Evolutionary conservation across 2,797 vertebrate genomes (phyloP), one percentile per base, ranked within the genome.

Genomic region (Trichosurus vulpecula): DNA sequence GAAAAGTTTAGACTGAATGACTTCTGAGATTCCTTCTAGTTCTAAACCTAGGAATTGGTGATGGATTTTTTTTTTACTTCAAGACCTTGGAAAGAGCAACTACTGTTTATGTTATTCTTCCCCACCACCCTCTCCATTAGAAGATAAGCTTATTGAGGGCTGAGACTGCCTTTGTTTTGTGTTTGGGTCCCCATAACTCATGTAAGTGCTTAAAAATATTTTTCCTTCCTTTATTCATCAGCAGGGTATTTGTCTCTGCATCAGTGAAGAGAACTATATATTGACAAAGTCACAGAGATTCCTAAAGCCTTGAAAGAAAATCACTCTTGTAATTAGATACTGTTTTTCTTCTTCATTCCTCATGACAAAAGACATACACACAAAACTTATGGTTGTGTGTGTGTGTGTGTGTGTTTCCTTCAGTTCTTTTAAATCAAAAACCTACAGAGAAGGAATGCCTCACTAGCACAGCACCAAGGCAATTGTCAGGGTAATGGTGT

Each of bases 401-500:
- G 19, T 41, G n/a, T 22, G 13, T 41, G 16, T 41, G n/a, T 14
- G 30, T 35, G 2, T 74, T 41, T 41, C 22, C 6, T 19, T 81
- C 74, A 41, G 8, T 25, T 47, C 0, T 91, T 91, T 96, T 94
- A 90, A 94, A 54, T 91, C 13, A 89, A 52, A 93, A 81, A 93
- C 90, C 97, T 96, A 93, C 74, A 92, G 91, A 97, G 58, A 51
- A 16, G 52, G 92, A 9, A 93, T 92, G 54, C 95, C 55, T 55
- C 96, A 93, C 16, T 90, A 95, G 93, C 4, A 0, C 1, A 51
- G 56, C 19, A 94, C 30, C 41, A 92, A 95, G 96, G 95, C 47
- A 92, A 90, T 6, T 54, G 61, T 53, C 55, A 96, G 91, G 35
- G 91, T 22, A 92, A 92, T 16, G 90, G 95, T 93, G 54, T 47